Evolutionary conservation across 2,888 invertebrate genomes (phyloP), one percentile per base, ranked within the genome.

Genomic region (Campaea margaritaria): DNA sequence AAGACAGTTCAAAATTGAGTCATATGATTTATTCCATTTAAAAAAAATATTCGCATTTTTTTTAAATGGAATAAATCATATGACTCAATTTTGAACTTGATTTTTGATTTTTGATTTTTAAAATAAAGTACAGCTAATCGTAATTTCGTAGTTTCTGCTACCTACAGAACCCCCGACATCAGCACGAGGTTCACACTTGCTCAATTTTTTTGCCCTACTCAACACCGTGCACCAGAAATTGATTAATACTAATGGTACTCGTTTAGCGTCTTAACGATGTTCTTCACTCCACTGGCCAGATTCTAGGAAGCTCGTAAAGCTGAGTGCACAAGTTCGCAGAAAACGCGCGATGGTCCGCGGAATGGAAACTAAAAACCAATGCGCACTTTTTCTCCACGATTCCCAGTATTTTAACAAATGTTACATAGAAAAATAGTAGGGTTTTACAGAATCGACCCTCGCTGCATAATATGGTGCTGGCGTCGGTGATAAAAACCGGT

Each of bases 341-440:
- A 81, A 68, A 43, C 61, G 59, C 27, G 56, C 74, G 72, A 49
- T 73, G 72, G 78, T 79, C 81, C 75, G 74, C 61, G 55, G 78
- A 81, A 81, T 39, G 54, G 31, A 16, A 36, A 51, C 58, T 59
- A 54, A 41, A 55, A 55, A 53, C 55, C 38, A 56, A 11, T 27
- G 42, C 50, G 44, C 53, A 62, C 66, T 70, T 70, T 72, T 73
- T 69, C 60, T 49, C 27, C 27, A 50, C 21, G 43, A 13, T 80
- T 80, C 77, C 62, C 0, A 65, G 78, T 70, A 80, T 74, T 78
- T 72, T 54, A 70, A 67, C 64, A 59, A 66, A 68, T 71, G 64
- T 77, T 75, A 73, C 69, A 58, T 58, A 63, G 80, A 77, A 80
- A 75, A 75, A 70, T 72, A 69, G 73, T 73, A 69, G 62, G 64